These are phyloP conservation scores for Notechis scutatus DNA, from an alignment of 2,113 vertebrate species.

Conservation along the genomic window DNA sequence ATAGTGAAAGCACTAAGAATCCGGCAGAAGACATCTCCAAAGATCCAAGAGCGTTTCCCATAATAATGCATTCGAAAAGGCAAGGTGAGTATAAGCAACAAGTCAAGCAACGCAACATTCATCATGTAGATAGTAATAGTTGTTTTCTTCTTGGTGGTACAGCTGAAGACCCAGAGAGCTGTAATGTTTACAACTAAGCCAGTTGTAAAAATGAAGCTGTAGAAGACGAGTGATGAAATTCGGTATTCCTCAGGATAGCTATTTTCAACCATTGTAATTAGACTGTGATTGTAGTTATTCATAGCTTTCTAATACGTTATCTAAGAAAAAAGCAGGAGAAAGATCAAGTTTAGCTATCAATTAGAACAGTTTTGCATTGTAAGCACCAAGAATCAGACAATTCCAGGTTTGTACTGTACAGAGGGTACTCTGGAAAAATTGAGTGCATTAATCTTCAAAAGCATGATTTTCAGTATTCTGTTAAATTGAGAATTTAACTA, in stretches of 20 bases:
- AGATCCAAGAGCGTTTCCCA: slow-evolving; percentile 79
- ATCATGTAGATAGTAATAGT: slow-evolving; percentile 95
- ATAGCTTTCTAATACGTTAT: slow-evolving; percentile 2
- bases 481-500: not conserved
- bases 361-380: not conserved
- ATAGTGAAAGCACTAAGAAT: slow-evolving; percentile 79
- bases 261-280: slow-evolving; percentile 34
- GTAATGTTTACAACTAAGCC: slow-evolving; percentile 86
- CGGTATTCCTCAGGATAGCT: slow-evolving; percentile 77
- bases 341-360: not conserved
- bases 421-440: not conserved
- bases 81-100: slow-evolving; percentile 81
- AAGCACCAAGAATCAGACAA: not conserved
- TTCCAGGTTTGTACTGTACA: not conserved
- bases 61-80: slow-evolving; percentile 90
- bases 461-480: not conserved
- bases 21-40: slow-evolving; percentile 86
- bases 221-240: slow-evolving; percentile 81
- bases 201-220: slow-evolving; percentile 79
- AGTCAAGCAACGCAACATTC: slow-evolving; percentile 89
- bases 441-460: not conserved
- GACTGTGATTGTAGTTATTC: slow-evolving; percentile 32
- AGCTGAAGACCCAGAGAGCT: slow-evolving; percentile 93
- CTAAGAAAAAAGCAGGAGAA: not conserved
- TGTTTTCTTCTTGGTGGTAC: slow-evolving; percentile 92